phyloP scores from a whole-genome alignment of 2,888 invertebrate genomes.

The Cheilosia vulpina region DNA sequence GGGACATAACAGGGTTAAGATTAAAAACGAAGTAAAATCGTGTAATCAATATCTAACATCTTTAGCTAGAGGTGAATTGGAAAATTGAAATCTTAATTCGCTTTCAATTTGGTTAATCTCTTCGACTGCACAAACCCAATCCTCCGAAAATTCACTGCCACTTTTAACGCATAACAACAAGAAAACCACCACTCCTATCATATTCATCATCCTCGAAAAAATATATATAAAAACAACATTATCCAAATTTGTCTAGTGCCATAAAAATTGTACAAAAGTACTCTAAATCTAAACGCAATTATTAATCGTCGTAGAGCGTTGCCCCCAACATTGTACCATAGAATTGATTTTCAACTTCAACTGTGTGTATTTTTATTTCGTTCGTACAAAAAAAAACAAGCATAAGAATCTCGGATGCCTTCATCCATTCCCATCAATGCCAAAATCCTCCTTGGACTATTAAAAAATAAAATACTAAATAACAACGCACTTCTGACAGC shows the following conservation, averaged over 20 bases:
- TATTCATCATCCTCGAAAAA: not conserved
- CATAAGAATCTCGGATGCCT: conserved; percentile 38
- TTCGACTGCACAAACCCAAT: not conserved
- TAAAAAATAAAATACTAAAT: conserved; percentile 27
- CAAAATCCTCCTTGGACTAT: conserved; percentile 58
- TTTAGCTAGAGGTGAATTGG: too few species aligned
- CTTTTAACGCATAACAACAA: conserved; percentile 8
- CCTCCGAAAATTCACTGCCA: conserved; percentile 51
- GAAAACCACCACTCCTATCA: not conserved
- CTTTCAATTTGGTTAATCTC: too few species aligned
- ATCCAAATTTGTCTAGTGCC: conserved; percentile 63
- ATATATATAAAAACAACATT: not conserved
- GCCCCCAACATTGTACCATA: conserved; percentile 12
- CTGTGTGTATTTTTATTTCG: conserved; percentile 16
- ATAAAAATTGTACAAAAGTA: conserved; percentile 63
- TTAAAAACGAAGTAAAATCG: too few species aligned
- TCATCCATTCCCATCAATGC: conserved; percentile 29
- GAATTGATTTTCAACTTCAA: conserved; percentile 37
- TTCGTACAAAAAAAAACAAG: conserved; percentile 39
- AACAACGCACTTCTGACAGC: conserved; percentile 63
- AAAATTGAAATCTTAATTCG: too few species aligned
- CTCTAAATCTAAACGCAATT: conserved; percentile 19
- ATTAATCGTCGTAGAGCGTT: conserved; percentile 9
- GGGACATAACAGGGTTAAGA: too few species aligned
- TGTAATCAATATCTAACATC: too few species aligned